A percentile compares a stretch with the other conserved stretches of the same genome.
Evolutionary conservation across 2,797 vertebrate genomes (phyloP).

Genomic region (Geotrypetes seraphini): DNA sequence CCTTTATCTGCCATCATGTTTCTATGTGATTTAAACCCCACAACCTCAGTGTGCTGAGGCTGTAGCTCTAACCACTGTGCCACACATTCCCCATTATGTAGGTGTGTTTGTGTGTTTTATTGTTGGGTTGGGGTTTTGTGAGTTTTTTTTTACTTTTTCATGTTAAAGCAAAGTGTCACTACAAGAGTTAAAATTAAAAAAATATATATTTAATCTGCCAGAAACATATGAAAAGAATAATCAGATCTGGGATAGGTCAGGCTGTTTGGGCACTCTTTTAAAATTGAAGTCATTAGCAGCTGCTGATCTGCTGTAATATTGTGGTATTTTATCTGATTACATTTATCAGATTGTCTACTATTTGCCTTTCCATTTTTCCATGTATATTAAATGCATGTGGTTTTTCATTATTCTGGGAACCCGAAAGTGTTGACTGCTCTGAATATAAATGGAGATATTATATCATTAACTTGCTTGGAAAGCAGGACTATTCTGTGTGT

Average conservation of each 20-base stretch:
- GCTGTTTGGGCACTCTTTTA: conserved; percentile 66
- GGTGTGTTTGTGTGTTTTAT: no score
- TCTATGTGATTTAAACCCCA: no score
- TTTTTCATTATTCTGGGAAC: conserved; percentile 72
- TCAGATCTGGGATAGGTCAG: conserved; percentile 52
- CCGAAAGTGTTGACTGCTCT: conserved; percentile 56
- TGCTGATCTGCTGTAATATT: conserved; percentile 75
- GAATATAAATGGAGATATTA: conserved; percentile 86
- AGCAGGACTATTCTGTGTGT: conserved; percentile 54
- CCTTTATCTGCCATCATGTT: no score
- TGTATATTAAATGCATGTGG: conserved; percentile 84
- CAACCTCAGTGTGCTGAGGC: no score
- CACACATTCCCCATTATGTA: no score
- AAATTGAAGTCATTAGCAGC: conserved; percentile 64
- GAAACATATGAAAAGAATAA: conserved; percentile 53
- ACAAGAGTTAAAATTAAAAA: conserved; percentile 54
- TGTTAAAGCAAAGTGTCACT: conserved; percentile 10
- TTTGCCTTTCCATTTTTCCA: conserved; percentile 72
- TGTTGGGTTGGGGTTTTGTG: no score
- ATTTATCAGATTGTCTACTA: conserved; percentile 74
- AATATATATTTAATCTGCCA: conserved; percentile 51
- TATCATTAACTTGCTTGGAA: conserved; percentile 72
- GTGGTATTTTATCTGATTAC: conserved; percentile 85
- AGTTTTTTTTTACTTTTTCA: no score
- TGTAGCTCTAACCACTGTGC: no score